phyloP scores from a whole-genome alignment of 2,888 invertebrate genomes.

The Drosophila helvetica region DNA sequence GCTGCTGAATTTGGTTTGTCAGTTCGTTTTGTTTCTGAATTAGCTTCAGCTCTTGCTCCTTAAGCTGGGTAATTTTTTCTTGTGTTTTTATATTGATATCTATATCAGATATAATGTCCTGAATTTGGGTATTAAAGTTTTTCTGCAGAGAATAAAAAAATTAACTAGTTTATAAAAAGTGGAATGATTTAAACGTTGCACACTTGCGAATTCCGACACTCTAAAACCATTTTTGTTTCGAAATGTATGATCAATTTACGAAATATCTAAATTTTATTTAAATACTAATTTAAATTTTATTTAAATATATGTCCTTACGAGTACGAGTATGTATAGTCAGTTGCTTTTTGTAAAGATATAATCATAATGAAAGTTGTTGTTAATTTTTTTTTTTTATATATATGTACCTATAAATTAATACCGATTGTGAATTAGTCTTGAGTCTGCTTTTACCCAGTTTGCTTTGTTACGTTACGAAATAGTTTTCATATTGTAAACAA shows the following conservation, averaged over 20 bases:
- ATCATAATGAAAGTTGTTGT: too few relatives aligned
- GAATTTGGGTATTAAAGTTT: slow-evolving; percentile 84
- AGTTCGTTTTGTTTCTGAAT: slow-evolving; percentile 72
- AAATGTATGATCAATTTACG: too few relatives aligned
- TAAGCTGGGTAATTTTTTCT: slow-evolving; percentile 74
- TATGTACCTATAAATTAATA: too few relatives aligned
- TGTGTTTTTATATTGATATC: slow-evolving; percentile 86
- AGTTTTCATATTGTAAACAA: background rate
- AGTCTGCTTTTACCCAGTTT: background rate
- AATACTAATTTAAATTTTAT: too few relatives aligned
- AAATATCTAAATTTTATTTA: too few relatives aligned
- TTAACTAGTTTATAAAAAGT: too few relatives aligned
- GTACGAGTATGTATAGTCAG: too few relatives aligned
- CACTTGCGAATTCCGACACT: too few relatives aligned
- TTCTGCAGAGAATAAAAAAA: slow-evolving; percentile 32
- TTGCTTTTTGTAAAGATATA: background rate
- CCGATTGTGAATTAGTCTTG: background rate
- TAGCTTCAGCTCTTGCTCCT: slow-evolving; percentile 69
- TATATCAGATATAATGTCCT: slow-evolving; percentile 87
- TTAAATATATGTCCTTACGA: too few relatives aligned
- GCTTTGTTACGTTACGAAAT: background rate
- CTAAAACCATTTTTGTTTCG: too few relatives aligned
- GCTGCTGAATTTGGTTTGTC: slow-evolving; percentile 69
- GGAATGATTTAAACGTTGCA: too few relatives aligned
- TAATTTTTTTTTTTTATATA: too few relatives aligned